Conservation (phyloP, 2,113 vertebrate species). For the Pachycephala philippinensis region DNA sequence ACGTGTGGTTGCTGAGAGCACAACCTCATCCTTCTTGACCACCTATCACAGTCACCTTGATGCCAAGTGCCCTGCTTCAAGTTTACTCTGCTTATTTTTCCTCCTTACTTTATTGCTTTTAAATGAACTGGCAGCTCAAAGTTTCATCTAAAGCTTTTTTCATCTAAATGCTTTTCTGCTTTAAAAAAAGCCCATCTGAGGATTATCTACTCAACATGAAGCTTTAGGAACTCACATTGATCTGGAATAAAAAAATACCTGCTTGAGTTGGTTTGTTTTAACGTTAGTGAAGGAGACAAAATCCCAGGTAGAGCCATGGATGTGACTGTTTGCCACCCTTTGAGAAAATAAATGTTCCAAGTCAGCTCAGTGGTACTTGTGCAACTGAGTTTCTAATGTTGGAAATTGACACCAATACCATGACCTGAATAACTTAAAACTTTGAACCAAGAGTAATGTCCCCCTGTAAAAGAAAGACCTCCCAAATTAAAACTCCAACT, state of each 20-base stretch:
- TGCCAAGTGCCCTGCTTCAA: background rate
- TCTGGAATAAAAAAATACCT: background rate
- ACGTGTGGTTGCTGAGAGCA: rapidly evolving
- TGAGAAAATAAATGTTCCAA: background rate
- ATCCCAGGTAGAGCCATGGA: background rate
- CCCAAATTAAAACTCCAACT: background rate
- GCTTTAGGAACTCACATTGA: background rate
- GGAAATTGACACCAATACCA: background rate
- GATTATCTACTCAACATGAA: background rate
- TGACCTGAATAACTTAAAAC: background rate
- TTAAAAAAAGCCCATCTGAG: background rate
- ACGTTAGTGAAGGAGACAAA: background rate
- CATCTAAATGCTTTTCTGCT: background rate
- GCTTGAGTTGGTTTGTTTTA: background rate
- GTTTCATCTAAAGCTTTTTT: background rate
- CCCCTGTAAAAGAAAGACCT: background rate
- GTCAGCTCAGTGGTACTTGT: background rate
- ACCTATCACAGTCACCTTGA: background rate
- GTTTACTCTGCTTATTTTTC: background rate
- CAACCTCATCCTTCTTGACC: background rate
- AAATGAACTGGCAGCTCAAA: background rate
- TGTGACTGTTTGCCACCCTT: background rate
- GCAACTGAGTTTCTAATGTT: background rate
- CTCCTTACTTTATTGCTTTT: background rate
- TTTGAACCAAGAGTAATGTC: background rate